phyloP scores from a whole-genome alignment of 2,113 vertebrate genomes.

The Sciurus niger region DNA sequence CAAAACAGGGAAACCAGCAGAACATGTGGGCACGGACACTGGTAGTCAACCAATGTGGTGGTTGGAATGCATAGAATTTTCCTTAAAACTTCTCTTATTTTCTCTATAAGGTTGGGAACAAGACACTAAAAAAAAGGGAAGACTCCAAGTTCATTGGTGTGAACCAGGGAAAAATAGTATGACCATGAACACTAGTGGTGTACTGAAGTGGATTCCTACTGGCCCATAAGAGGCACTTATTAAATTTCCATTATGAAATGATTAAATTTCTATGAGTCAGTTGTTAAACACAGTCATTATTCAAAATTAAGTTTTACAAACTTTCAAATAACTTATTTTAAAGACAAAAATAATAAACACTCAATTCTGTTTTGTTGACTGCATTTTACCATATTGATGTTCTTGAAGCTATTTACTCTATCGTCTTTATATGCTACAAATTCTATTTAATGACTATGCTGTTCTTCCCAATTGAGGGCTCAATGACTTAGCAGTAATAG shows the following conservation, averaged over 20 bases:
- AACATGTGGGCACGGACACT: not conserved
- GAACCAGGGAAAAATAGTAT: not conserved
- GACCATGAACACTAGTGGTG: not conserved
- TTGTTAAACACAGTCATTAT: too few species aligned
- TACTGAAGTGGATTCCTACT: not conserved
- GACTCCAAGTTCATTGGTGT: not conserved
- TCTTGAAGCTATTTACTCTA: not conserved
- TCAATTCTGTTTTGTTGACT: not conserved
- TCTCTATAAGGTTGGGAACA: not conserved
- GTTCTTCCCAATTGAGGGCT: not conserved
- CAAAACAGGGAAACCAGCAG: not conserved
- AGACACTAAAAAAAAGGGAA: not conserved
- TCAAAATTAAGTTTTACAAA: not conserved
- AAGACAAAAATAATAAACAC: not conserved
- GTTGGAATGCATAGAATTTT: not conserved
- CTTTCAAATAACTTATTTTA: not conserved
- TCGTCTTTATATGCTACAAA: not conserved
- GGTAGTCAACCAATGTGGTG: not conserved
- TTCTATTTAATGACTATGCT: not conserved
- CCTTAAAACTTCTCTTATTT: not conserved
- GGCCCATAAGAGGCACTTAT: not conserved
- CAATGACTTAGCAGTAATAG: not conserved
- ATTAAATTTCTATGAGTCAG: too few species aligned
- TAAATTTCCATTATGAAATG: not conserved
- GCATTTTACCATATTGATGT: not conserved